Evolutionary conservation across 2,113 vertebrate species (phyloP).

Genomic region (Rhombomys opimus): DNA sequence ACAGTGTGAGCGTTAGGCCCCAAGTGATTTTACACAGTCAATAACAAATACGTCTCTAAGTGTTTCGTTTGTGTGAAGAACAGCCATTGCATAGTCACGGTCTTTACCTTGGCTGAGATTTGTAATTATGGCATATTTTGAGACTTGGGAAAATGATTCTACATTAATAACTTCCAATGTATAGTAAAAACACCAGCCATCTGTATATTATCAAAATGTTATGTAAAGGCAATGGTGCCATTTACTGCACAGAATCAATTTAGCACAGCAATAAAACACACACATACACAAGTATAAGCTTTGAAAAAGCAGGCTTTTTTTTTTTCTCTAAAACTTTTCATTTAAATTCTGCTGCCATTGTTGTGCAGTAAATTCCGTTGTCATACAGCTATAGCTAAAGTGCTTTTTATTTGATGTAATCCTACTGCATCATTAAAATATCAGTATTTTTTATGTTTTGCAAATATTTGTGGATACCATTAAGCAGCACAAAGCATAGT

Average conservation of each 20-base stretch:
- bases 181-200: constrained; percentile 85
- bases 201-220: constrained; percentile 87
- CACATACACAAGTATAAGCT: constrained; percentile 82
- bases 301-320: constrained; percentile 77
- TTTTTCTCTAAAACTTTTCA: constrained; percentile 83
- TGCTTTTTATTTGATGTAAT: constrained; percentile 88
- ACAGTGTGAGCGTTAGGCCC: not conserved
- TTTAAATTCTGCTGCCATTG: constrained; percentile 88
- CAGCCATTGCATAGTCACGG: not conserved
- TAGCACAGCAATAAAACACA: constrained; percentile 86
- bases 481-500: constrained; percentile 86
- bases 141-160: constrained; percentile 77
- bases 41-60: constrained; percentile 6
- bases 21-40: constrained; percentile 34
- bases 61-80: not conserved
- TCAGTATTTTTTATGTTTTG: constrained; percentile 88
- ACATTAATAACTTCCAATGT: constrained; percentile 84
- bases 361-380: constrained; percentile 86
- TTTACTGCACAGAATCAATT: constrained; percentile 88
- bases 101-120: constrained; percentile 60
- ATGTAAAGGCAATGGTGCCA: constrained; percentile 85
- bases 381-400: constrained; percentile 84
- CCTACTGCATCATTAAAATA: constrained; percentile 89
- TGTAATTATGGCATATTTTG: constrained; percentile 47
- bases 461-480: constrained; percentile 88